Percentiles rank a stretch among this genome's conserved stretches.
These are phyloP conservation scores for Ennomos fuscantarius DNA, from an alignment of 2,888 invertebrate genomes.

Conservation along the genomic window DNA sequence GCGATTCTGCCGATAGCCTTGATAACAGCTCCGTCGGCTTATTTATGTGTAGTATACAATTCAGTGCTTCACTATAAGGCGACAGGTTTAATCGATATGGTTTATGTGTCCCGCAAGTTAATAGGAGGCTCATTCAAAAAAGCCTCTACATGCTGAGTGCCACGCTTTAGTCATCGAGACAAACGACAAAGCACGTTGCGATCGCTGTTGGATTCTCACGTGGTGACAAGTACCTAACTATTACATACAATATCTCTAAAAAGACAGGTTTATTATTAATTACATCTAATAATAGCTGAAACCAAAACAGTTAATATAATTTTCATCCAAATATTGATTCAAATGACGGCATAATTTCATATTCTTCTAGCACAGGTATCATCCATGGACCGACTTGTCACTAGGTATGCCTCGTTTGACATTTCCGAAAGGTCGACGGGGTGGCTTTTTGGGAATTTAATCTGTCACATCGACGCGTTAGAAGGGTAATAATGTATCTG, in stretches of 20 bases:
- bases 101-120: conserved; percentile 17
- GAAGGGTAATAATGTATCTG: conserved; percentile 31
- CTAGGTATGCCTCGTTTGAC: conserved; percentile 39
- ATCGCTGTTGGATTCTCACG: conserved; percentile 11
- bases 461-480: conserved; percentile 51
- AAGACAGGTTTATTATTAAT: too few species aligned
- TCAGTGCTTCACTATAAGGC: conserved; percentile 2
- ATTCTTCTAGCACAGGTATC: conserved; percentile 15
- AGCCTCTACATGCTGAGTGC: not conserved
- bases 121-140: conserved; percentile 20
- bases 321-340: conserved; percentile 1
- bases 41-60: not conserved
- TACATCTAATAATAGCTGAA: too few species aligned
- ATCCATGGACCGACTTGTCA: conserved; percentile 38
- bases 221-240: not conserved
- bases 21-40: conserved; percentile 14
- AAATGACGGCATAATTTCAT: conserved; percentile 2
- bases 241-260: too few species aligned
- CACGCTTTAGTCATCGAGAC: conserved; percentile 2
- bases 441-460: conserved; percentile 50
- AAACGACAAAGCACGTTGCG: not conserved
- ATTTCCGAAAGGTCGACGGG: conserved; percentile 19
- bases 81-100: conserved; percentile 15
- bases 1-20: conserved; percentile 12
- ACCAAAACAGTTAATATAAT: not conserved